Conservation (phyloP, 2,888 invertebrate species). For the Leptinotarsa juncta region DNA sequence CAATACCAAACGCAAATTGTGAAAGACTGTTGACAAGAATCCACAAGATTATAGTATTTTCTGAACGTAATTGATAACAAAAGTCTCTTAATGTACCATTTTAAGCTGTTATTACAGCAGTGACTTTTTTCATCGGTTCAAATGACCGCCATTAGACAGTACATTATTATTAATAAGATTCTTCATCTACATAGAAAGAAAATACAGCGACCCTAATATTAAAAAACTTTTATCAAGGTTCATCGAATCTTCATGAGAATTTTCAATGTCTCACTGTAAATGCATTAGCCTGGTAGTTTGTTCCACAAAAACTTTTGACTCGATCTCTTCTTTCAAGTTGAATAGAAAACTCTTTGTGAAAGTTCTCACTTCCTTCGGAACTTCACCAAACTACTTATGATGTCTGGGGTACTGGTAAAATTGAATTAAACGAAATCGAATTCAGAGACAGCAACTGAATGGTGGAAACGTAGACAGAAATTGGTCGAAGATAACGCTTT, state of each 20-base stretch:
- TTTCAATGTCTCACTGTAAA: slow-evolving; percentile 3
- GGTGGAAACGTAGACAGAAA: background rate
- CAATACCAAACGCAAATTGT: too few relatives aligned
- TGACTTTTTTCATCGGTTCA: too few relatives aligned
- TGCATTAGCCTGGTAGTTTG: slow-evolving; percentile 8
- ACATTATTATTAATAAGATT: too few relatives aligned
- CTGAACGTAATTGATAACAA: too few relatives aligned
- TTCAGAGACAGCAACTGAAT: background rate
- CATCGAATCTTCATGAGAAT: background rate
- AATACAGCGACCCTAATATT: too few relatives aligned
- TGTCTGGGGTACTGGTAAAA: background rate
- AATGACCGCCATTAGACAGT: too few relatives aligned
- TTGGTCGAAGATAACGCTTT: background rate
- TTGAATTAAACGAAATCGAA: background rate
- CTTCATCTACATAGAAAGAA: too few relatives aligned
- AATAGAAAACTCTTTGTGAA: slow-evolving; percentile 10
- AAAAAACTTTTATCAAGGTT: background rate
- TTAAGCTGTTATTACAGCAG: too few relatives aligned
- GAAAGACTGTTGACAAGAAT: too few relatives aligned
- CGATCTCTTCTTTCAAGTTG: slow-evolving; percentile 12
- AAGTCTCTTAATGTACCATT: too few relatives aligned
- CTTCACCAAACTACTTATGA: slow-evolving; percentile 16
- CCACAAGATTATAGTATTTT: too few relatives aligned
- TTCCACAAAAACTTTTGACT: background rate
- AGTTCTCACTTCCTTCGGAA: slow-evolving; percentile 10